A percentile compares a stretch with the other conserved stretches of the same genome.
Evolutionary conservation across 2,888 invertebrate genomes (phyloP).

Genomic region (Masnerella sp.): DNA sequence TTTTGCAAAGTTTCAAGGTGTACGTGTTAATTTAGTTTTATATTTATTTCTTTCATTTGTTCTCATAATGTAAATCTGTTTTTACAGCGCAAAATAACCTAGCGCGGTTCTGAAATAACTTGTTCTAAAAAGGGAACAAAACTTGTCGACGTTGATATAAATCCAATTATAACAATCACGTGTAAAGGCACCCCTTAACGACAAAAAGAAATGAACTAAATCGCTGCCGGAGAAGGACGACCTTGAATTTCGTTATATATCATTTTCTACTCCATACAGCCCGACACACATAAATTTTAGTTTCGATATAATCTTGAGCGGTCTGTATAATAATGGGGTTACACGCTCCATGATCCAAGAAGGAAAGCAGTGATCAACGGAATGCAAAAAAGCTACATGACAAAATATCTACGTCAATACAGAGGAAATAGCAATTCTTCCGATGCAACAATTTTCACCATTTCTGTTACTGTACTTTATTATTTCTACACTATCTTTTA

Average conservation of each 20-base stretch:
- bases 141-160: conserved; percentile 28
- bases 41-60: too few species aligned
- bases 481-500: too few species aligned
- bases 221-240: conserved; percentile 45
- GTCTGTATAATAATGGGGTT: conserved; percentile 59
- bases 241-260: conserved; percentile 57
- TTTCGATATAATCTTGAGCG: conserved; percentile 58
- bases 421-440: conserved; percentile 13
- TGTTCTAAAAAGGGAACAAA: conserved; percentile 9
- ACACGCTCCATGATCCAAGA: conserved; percentile 48
- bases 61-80: too few species aligned
- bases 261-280: conserved; percentile 53
- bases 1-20: too few species aligned
- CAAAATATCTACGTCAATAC: conserved; percentile 37
- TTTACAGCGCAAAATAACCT: too few species aligned
- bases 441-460: too few species aligned
- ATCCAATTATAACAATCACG: conserved; percentile 51
- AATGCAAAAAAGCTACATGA: conserved; percentile 46
- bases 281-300: conserved; percentile 58
- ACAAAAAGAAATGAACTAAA: conserved; percentile 43
- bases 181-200: conserved; percentile 31
- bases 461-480: too few species aligned
- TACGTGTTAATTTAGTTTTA: too few species aligned
- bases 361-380: conserved; percentile 43
- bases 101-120: too few species aligned